phyloP scores from a whole-genome alignment of 2,113 vertebrate genomes.

The Anser brachyrhynchus region DNA sequence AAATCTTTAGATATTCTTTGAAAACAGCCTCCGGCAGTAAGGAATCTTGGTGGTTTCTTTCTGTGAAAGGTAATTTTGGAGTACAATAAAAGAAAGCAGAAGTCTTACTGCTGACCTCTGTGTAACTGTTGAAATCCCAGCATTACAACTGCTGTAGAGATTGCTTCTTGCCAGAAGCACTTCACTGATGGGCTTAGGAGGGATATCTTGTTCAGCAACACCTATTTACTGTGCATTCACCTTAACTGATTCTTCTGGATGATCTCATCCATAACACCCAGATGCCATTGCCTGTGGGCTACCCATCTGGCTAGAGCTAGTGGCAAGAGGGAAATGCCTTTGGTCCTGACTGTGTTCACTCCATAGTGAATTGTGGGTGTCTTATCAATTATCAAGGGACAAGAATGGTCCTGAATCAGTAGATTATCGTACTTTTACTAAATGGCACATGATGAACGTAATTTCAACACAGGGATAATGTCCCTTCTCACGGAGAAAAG shows the following conservation, averaged over 20 bases:
- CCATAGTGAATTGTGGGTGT: background rate
- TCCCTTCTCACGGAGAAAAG: background rate
- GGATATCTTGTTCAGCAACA: background rate
- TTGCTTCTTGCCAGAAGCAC: background rate
- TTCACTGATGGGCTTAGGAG: background rate
- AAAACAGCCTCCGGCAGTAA: background rate
- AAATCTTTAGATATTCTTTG: background rate
- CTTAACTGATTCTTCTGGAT: background rate
- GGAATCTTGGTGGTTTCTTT: background rate
- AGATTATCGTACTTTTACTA: background rate
- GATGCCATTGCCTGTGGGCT: background rate
- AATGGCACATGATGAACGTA: background rate
- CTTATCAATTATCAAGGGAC: background rate
- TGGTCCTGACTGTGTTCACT: background rate
- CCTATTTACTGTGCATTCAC: background rate
- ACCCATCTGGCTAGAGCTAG: background rate
- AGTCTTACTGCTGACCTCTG: background rate
- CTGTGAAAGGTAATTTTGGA: background rate
- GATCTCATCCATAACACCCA: background rate
- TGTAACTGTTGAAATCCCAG: background rate
- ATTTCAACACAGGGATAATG: background rate
- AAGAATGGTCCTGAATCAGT: background rate
- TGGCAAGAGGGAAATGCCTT: background rate
- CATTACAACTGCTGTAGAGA: background rate
- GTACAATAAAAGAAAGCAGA: background rate